phyloP scores from a whole-genome alignment of 2,113 vertebrate genomes.

The Gymnocephalus cernua region DNA sequence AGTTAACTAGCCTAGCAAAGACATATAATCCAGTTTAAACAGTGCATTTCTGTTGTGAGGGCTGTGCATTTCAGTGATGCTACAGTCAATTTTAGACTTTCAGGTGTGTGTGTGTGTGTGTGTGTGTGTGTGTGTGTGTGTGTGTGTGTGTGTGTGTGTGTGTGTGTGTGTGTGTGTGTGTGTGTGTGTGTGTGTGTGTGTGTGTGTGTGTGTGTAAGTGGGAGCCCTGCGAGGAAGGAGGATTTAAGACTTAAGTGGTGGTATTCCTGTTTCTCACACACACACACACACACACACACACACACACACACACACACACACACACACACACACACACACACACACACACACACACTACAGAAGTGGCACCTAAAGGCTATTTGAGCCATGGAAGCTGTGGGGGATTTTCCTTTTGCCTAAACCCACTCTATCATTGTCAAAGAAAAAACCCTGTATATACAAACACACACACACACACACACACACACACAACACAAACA shows the following conservation, averaged over 20 bases:
- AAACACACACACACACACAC: neutral
- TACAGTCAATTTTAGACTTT: conserved; percentile 18
- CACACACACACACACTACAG: neutral
- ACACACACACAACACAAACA: neutral
- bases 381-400: neutral
- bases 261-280: conserved; percentile 18
- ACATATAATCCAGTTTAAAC: conserved; percentile 10
- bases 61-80: neutral
- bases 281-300: neutral
- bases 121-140: no score
- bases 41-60: neutral
- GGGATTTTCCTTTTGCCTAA: conserved; percentile 15
- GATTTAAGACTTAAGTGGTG: conserved; percentile 38
- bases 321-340: neutral
- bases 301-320: neutral
- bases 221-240: conserved; percentile 10
- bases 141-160: no score
- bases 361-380: conserved; percentile 17
- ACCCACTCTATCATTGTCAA: conserved; percentile 1
- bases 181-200: no score
- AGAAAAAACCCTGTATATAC: neutral
- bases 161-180: no score
- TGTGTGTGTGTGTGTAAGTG: neutral
- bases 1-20: neutral
- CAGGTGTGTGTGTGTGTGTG: neutral